A percentile compares a stretch with the other conserved stretches of the same genome.
phyloP scores from a whole-genome alignment of 2,797 vertebrate genomes.

The Aeoliscus strigatus region DNA sequence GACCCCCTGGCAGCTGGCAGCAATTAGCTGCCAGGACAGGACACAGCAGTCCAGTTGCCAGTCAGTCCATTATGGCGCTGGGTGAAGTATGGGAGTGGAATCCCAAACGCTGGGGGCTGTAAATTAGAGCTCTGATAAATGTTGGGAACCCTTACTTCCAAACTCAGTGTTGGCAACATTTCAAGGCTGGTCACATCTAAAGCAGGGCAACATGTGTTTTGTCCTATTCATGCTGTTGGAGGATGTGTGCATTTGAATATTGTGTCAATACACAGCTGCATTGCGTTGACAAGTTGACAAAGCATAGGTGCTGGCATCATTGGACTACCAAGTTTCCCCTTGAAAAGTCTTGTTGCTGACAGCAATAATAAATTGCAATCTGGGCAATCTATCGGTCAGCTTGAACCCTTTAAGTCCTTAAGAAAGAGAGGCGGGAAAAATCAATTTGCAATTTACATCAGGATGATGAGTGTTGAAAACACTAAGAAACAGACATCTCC shows the following conservation, averaged over 20 bases:
- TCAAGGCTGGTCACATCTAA: background rate
- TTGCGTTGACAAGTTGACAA: constrained; percentile 45
- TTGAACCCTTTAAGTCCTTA: constrained; percentile 77
- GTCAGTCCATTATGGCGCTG: constrained; percentile 53
- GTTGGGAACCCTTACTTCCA: constrained; percentile 15
- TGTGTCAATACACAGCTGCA: too few relatives aligned
- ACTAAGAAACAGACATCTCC: constrained; percentile 61
- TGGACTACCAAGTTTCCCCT: constrained; percentile 64
- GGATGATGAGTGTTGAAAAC: constrained; percentile 73
- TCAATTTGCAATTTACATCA: constrained; percentile 81
- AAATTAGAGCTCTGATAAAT: constrained; percentile 42
- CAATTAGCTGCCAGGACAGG: constrained; percentile 74
- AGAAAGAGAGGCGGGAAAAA: constrained; percentile 71
- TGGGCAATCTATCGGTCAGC: constrained; percentile 74
- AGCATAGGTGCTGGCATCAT: constrained; percentile 34
- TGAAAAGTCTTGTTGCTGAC: constrained; percentile 75
- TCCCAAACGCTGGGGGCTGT: constrained; percentile 30
- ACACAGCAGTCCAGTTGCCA: constrained; percentile 65
- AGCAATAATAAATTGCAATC: constrained; percentile 77
- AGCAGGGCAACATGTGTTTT: background rate
- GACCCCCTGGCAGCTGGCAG: constrained; percentile 71
- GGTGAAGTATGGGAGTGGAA: constrained; percentile 45
- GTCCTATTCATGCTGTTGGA: background rate
- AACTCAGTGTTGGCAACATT: constrained; percentile 14
- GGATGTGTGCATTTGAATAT: too few relatives aligned